Evolutionary conservation across 1,140 invertebrate genomes (phyloP).

Genomic region (Drosophila saltans): DNA sequence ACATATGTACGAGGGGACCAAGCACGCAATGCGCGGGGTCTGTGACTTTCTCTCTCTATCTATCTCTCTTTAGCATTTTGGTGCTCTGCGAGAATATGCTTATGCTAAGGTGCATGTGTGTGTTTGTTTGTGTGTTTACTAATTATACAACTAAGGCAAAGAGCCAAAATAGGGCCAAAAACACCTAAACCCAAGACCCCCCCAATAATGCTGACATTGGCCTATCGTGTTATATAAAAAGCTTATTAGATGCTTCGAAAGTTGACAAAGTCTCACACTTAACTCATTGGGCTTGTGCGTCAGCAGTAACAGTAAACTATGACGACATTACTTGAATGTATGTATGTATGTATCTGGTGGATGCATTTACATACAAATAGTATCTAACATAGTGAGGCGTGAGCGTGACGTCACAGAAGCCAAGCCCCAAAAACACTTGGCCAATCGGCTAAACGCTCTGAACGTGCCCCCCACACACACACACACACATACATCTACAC

Average conservation of each 20-base stretch:
- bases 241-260: slow-evolving; percentile 50
- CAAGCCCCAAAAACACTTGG: slow-evolving; percentile 73
- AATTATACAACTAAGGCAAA: slow-evolving; percentile 35
- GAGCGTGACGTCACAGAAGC: slow-evolving; percentile 71
- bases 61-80: neutral
- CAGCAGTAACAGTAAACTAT: slow-evolving; percentile 24
- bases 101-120: neutral
- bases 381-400: slow-evolving; percentile 18
- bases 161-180: slow-evolving; percentile 1
- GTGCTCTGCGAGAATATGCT: neutral
- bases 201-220: slow-evolving; percentile 25
- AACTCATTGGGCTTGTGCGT: slow-evolving; percentile 37
- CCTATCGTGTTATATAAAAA: slow-evolving; percentile 54
- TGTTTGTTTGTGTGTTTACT: slow-evolving; percentile 21
- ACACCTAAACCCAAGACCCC: slow-evolving; percentile 29
- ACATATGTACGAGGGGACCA: slow-evolving; percentile 22
- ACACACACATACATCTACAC: neutral
- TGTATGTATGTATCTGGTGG: slow-evolving; percentile 48
- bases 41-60: neutral
- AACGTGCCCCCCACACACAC: slow-evolving; percentile 55
- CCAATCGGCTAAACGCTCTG: slow-evolving; percentile 56
- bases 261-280: slow-evolving; percentile 41
- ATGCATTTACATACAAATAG: slow-evolving; percentile 39
- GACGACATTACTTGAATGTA: slow-evolving; percentile 54
- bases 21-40: slow-evolving; percentile 54